Evolutionary conservation across 2,797 vertebrate genomes (phyloP).

Genomic region (Tapera naevia): DNA sequence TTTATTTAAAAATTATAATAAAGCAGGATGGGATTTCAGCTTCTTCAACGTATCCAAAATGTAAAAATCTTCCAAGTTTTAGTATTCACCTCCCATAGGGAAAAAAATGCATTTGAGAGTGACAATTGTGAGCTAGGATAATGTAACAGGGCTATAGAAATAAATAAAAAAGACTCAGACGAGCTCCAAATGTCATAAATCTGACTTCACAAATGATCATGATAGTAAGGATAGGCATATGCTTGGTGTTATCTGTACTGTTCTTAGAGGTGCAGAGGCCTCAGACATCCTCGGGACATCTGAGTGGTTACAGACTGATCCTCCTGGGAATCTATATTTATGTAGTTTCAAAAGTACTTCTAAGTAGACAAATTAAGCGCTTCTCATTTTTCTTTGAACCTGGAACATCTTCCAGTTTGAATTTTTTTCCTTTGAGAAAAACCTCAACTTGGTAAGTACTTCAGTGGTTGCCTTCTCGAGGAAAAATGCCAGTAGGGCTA

Average conservation of each 20-base stretch:
- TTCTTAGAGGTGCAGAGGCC: background rate
- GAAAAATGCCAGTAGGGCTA: background rate
- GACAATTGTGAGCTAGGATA: background rate
- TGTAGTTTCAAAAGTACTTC: background rate
- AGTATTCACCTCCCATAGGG: background rate
- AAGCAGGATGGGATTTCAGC: background rate
- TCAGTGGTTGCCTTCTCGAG: background rate
- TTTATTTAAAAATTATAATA: background rate
- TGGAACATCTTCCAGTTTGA: background rate
- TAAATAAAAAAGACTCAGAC: background rate
- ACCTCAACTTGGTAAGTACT: background rate
- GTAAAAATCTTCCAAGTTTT: background rate
- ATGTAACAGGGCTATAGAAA: background rate
- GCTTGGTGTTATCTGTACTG: background rate
- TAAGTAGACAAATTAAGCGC: background rate
- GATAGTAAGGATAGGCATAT: background rate
- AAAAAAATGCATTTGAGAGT: background rate
- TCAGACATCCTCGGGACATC: background rate
- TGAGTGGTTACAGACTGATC: background rate
- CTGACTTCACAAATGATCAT: background rate
- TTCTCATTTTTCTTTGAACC: background rate
- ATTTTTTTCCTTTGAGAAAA: constrained; percentile 25
- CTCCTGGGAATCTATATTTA: background rate
- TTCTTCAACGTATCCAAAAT: background rate
- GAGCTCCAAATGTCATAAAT: background rate